Base-by-base conservation (phyloP, 1,140 invertebrate genomes). In the Heliconius nattereri region DNA sequence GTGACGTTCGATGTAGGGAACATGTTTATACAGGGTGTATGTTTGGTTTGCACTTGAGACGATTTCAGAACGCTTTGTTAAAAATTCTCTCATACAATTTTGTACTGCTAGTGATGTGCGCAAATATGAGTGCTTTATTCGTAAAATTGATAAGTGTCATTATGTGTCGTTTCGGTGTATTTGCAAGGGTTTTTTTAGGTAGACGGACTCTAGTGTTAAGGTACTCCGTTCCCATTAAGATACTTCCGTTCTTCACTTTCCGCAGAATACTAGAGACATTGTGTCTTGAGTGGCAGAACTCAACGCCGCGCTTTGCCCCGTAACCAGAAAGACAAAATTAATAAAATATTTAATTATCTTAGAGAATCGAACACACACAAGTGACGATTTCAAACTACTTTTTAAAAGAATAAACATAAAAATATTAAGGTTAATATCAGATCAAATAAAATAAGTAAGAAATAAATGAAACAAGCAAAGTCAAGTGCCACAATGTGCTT, bases 401-500 rank as follows among this genome's bases (percentile, higher is more conserved):
- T 71, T 20, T 20, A n/a, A 19, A 54, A 54, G 19, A 54, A 54
- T 6, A 6, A 6, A 54, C 9, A 23, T 23, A 3, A 23, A 9
- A 23, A 8, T 3, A 23, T n/a, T 9, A 60, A 60, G 7, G 23
- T 23, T 11, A 60, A 9, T 23, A 60, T n/a, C n/a, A 60, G 13
- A 45, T 16, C 13, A 60, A n/a, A 52, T 23, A 35, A 45, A 32
- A n/a, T 32, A 73, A 73, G 20, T 26, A 37, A 57, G 2, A 66
- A 80, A 76, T 78, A 83, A 86, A 86, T 85, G 84, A 89, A 88
- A 87, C 84, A 77, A 79, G n/a, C 1, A 49, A 19, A 52, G n/a
- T 75, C 78, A 74, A 85, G 89, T 91, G 88, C 87, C 89, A 87
- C 86, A 90, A 89, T 82, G 88, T 91, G 90, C 88, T 91, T 91